These are phyloP conservation scores for Acanthiza pusilla DNA, from an alignment of 2,797 vertebrate species.

Conservation along the genomic window DNA sequence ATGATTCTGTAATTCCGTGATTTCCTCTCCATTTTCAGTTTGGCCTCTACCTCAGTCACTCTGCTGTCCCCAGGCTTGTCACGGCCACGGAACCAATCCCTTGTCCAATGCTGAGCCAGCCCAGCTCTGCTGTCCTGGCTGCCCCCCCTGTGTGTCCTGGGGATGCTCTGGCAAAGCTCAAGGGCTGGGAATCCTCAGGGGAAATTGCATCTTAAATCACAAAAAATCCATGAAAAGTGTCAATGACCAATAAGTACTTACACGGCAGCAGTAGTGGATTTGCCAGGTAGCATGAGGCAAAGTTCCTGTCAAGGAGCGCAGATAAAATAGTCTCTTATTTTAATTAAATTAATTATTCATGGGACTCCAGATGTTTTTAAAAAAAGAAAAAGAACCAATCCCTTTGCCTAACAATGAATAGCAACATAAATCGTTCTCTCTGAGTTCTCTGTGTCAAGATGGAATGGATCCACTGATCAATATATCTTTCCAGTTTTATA, in stretches of 20 bases:
- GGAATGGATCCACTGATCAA: conserved; percentile 1
- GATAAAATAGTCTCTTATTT: conserved; percentile 7
- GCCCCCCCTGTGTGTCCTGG: neutral
- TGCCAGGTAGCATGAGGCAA: neutral
- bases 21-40: neutral
- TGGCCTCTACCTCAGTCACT: neutral
- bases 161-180: neutral
- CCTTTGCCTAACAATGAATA: neutral
- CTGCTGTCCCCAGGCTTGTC: neutral
- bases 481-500: neutral
- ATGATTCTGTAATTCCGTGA: neutral
- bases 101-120: neutral
- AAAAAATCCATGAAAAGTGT: neutral
- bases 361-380: neutral
- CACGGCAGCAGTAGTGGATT: neutral
- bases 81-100: neutral
- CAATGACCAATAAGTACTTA: neutral
- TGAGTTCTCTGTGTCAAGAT: neutral
- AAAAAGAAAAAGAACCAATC: neutral
- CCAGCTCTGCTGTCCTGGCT: neutral
- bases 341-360: conserved; percentile 38
- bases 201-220: neutral
- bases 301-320: neutral
- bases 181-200: neutral
- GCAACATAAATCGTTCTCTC: neutral